Percentiles rank a stretch among this genome's conserved stretches.
Evolutionary conservation across 2,888 invertebrate genomes (phyloP).

Genomic region (Elegia similella): DNA sequence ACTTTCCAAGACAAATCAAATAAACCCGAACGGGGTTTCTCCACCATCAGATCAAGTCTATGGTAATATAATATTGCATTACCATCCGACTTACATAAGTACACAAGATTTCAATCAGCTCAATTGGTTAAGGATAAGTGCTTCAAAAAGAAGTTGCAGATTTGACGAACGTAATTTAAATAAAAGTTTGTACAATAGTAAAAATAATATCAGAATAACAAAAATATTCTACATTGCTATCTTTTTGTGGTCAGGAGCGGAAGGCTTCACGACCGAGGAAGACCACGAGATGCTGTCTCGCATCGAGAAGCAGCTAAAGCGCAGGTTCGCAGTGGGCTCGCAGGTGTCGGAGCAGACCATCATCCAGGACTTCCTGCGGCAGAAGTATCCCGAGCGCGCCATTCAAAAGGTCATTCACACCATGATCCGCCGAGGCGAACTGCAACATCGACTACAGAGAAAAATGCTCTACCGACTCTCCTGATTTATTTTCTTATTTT

Average conservation of each 20-base stretch:
- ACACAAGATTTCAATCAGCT: too few species aligned
- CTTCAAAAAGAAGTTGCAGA: too few species aligned
- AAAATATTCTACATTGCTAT: too few species aligned
- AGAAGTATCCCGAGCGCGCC: slow-evolving; percentile 93
- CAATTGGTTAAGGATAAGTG: too few species aligned
- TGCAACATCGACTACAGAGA: slow-evolving; percentile 97
- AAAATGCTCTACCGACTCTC: slow-evolving; percentile 87
- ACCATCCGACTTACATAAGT: too few species aligned
- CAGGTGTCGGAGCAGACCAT: slow-evolving; percentile 97
- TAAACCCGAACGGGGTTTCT: too few species aligned
- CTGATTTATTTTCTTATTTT: slow-evolving; percentile 2
- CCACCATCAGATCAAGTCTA: too few species aligned
- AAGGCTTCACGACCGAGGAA: slow-evolving; percentile 97
- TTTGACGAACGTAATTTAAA: too few species aligned
- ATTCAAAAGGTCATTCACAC: slow-evolving; percentile 95
- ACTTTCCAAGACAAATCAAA: too few species aligned
- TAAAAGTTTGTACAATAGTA: too few species aligned
- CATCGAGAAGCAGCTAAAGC: slow-evolving; percentile 96
- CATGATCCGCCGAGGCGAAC: slow-evolving; percentile 96
- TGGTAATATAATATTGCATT: too few species aligned
- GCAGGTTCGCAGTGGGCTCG: slow-evolving; percentile 96
- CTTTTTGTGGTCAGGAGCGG: slow-evolving; percentile 85
- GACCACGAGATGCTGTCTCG: slow-evolving; percentile 94
- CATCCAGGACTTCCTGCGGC: slow-evolving; percentile 91
- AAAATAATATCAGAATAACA: neutral